These are phyloP conservation scores for Chaenodraco wilsoni DNA, from an alignment of 2,797 vertebrate species.

Conservation along the genomic window DNA sequence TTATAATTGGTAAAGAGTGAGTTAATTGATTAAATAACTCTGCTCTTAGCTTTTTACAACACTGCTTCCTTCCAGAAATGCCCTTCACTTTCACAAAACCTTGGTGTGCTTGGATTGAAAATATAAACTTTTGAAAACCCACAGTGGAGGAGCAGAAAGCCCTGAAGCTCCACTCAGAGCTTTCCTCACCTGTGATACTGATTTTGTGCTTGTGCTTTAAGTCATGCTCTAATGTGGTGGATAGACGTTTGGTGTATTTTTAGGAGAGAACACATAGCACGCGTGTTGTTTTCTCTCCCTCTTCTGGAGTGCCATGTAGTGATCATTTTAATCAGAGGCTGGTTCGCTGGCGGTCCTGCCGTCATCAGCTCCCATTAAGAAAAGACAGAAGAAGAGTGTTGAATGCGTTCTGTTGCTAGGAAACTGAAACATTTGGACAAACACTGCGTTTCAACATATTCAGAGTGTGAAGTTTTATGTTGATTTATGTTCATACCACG, in stretches of 20 bases:
- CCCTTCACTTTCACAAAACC: neutral
- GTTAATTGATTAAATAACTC: neutral
- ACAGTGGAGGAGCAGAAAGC: neutral
- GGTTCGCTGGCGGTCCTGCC: conserved; percentile 37
- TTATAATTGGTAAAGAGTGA: neutral
- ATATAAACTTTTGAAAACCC: neutral
- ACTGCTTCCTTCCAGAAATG: neutral
- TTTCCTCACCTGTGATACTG: conserved; percentile 22
- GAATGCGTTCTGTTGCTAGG: conserved; percentile 72
- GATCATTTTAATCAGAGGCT: conserved; percentile 56
- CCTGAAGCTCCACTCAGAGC: conserved; percentile 5
- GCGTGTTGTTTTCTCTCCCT: conserved; percentile 5
- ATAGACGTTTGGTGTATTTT: conserved; percentile 30
- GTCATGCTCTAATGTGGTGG: conserved; percentile 3
- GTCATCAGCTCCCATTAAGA: conserved; percentile 60
- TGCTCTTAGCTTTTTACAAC: neutral
- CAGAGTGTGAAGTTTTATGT: conserved; percentile 8
- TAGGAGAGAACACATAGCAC: conserved; percentile 19
- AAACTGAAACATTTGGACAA: conserved; percentile 62
- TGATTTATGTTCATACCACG: conserved; percentile 24
- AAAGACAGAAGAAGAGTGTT: conserved; percentile 39
- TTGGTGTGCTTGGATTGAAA: conserved; percentile 1
- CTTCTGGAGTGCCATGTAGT: conserved; percentile 27
- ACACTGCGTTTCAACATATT: conserved; percentile 28
- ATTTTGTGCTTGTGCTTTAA: conserved; percentile 26